Conservation (phyloP, 2,797 vertebrate genomes). For the Yasuhikotakia modesta region DNA sequence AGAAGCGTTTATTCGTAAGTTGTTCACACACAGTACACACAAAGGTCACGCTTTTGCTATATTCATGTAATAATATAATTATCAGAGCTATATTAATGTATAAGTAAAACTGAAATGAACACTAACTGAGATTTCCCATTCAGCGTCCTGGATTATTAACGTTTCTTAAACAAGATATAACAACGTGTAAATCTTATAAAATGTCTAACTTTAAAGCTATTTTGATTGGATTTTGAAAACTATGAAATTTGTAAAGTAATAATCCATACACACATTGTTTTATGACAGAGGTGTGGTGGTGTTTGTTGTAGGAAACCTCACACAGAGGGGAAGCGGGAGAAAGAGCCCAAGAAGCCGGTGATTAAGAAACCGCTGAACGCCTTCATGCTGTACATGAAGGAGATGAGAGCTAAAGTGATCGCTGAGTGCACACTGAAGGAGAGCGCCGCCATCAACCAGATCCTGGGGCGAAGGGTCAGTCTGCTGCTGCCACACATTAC, state of each 20-base stretch:
- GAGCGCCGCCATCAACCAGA: conserved; percentile 98
- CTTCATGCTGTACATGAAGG: conserved; percentile 99
- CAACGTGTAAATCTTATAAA: no score
- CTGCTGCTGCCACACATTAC: not conserved
- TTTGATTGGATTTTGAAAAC: no score
- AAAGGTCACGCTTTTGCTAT: not conserved
- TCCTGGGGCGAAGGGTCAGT: conserved; percentile 93
- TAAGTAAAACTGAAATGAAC: no score
- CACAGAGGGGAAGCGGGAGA: conserved; percentile 90
- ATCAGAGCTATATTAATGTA: no score
- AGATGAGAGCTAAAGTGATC: conserved; percentile 98
- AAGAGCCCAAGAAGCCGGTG: conserved; percentile 96
- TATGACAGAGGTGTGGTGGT: not conserved
- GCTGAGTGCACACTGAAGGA: conserved; percentile 98
- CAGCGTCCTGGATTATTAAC: no score
- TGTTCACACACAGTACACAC: not conserved
- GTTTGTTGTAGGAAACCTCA: conserved; percentile 84
- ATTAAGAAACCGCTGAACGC: conserved; percentile 99
- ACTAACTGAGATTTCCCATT: no score
- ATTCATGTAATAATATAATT: no score
- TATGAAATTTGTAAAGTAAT: no score
- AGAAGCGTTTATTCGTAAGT: conserved; percentile 87
- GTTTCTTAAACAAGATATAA: no score
- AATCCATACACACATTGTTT: no score
- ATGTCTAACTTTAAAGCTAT: no score